Conservation (phyloP, 2,113 vertebrate genomes). For the Meriones unguiculatus region DNA sequence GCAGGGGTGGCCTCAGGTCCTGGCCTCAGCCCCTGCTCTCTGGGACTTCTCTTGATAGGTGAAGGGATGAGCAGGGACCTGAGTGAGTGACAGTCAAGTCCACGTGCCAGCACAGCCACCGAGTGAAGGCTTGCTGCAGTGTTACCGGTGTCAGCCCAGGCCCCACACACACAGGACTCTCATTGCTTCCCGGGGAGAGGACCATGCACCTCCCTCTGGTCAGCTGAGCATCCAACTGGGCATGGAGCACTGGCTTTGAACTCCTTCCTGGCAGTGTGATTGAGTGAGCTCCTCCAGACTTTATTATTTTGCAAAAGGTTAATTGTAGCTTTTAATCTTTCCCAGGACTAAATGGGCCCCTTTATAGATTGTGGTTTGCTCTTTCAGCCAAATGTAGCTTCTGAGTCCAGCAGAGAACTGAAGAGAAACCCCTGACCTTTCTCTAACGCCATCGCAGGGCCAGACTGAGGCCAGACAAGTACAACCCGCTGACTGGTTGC, state of each 20-base stretch:
- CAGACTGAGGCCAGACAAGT: constrained; percentile 79
- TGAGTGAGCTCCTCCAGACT: constrained; percentile 52
- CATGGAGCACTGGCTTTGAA: constrained; percentile 51
- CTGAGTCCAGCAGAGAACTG: constrained; percentile 62
- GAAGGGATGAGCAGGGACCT: neutral
- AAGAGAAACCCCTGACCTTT: constrained; percentile 82
- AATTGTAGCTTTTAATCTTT: constrained; percentile 78
- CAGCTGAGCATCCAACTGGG: neutral
- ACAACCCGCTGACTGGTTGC: constrained; percentile 78
- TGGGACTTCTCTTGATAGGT: neutral
- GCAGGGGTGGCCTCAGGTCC: neutral
- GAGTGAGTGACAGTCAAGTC: constrained; percentile 6
- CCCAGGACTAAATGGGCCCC: neutral
- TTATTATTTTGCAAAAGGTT: constrained; percentile 72
- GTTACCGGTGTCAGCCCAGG: neutral
- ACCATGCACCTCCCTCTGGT: neutral
- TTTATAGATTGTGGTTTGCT: constrained; percentile 57
- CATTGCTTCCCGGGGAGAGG: neutral
- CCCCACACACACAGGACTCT: fast-evolving
- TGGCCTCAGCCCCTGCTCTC: neutral
- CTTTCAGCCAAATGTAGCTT: constrained; percentile 9
- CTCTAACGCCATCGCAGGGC: constrained; percentile 72
- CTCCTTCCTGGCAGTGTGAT: constrained; percentile 28
- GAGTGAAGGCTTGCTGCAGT: neutral
- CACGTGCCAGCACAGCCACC: neutral